These are phyloP conservation scores for Rhinatrema bivittatum DNA, from an alignment of 2,797 vertebrate species.

Conservation along the genomic window DNA sequence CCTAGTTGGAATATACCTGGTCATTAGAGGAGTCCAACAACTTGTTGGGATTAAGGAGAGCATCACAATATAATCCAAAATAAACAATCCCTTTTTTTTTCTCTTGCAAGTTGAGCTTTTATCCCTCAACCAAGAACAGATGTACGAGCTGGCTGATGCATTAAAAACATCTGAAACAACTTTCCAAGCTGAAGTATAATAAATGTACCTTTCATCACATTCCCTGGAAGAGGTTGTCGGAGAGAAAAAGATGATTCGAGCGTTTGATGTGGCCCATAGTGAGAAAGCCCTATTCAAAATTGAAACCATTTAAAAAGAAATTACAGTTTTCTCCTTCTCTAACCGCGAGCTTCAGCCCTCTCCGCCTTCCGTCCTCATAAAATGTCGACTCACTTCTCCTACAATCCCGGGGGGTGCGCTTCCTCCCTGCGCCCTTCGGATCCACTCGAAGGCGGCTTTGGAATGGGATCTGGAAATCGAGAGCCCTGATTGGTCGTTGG, in stretches of 20 bases:
- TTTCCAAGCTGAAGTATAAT: constrained; percentile 73
- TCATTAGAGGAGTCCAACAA: constrained; percentile 53
- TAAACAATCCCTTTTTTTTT: constrained; percentile 49
- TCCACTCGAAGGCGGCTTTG: too few species aligned
- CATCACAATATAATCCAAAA: constrained; percentile 63
- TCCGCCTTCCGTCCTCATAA: too few species aligned
- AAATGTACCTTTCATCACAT: constrained; percentile 87
- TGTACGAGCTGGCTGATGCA: constrained; percentile 75
- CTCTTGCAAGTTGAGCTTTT: constrained; percentile 57
- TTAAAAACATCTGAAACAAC: constrained; percentile 93
- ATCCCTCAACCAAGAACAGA: constrained; percentile 79
- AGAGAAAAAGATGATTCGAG: constrained; percentile 46
- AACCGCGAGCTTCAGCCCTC: too few species aligned
- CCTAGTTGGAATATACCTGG: constrained; percentile 36
- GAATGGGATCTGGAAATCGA: too few species aligned
- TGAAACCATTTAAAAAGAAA: not conserved
- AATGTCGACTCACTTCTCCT: too few species aligned
- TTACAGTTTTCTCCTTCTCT: too few species aligned
- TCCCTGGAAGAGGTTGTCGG: constrained; percentile 54
- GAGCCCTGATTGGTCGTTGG: too few species aligned
- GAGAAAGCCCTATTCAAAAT: too few species aligned
- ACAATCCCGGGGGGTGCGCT: too few species aligned
- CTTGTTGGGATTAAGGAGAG: constrained; percentile 66
- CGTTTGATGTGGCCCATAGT: constrained; percentile 33
- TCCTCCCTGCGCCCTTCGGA: too few species aligned